Evolutionary conservation across 2,888 invertebrate genomes (phyloP), one percentile per base, ranked within the genome.

Genomic region (Lithophane ornitopus): DNA sequence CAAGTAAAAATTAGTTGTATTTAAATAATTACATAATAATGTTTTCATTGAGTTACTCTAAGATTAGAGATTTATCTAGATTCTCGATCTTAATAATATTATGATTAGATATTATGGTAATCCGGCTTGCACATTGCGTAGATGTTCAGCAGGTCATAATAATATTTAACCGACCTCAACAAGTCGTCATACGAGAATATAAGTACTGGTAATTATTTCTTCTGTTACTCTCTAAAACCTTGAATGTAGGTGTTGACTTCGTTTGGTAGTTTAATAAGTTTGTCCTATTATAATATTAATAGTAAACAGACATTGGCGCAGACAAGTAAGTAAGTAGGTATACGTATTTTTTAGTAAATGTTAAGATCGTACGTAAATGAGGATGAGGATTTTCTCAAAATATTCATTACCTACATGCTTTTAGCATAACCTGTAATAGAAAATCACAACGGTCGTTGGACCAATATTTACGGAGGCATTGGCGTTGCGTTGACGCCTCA

Each of bases 51-150:
- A 72, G 26, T 39, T n/a, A 72, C 52, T 69, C 22, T 11, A 58
- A 63, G 65, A 70, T 58, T 61, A 77, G 39, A 70, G 71, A 69
- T 69, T 81, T 68, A 76, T 69, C 59, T 68, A 59, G 54, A 76
- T n/a, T 68, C n/a, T 61, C 16, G 34, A 70, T 75, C 44, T 8
- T 81, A 72, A 81, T 72, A 76, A 76, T 81, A 66, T 81, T 81
- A 58, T 81, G 71, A 81, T 76, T 46, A 54, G 12, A 54, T 68
- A 61, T 34, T 61, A 49, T 66, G 16, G 22, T 66, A 80, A 69
- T 59, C 41, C 61, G 41, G 46, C 44, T 68, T 54, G 74, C 46
- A 28, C 52, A 66, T 79, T 79, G 74, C 78, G 56, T 65, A 69
- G 39, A 74, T 61, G 49, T 66, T 70, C 67, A 61, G 56, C 44